Percentiles rank a stretch among this genome's conserved stretches.
Conservation (phyloP, 2,797 vertebrate species). For the Melanogrammus aeglefinus region DNA sequence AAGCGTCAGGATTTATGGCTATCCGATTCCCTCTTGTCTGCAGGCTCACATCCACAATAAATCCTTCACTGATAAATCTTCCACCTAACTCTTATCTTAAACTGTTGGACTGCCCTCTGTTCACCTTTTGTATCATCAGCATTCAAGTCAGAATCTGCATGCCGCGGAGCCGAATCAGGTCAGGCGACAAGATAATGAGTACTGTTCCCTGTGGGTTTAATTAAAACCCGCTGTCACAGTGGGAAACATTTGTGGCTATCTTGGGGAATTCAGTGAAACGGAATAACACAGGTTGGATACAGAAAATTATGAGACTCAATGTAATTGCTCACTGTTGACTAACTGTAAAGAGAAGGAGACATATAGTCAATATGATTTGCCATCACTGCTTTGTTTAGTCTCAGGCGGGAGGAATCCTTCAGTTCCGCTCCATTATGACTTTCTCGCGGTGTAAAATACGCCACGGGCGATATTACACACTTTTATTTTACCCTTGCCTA, state of each 20-base stretch:
- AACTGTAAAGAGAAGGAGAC: constrained; percentile 33
- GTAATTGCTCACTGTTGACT: constrained; percentile 28
- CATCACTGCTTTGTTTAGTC: constrained; percentile 18
- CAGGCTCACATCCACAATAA: constrained; percentile 31
- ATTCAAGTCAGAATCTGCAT: constrained; percentile 53
- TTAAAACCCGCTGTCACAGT: constrained; percentile 68
- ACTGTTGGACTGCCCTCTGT: constrained; percentile 39
- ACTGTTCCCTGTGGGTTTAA: constrained; percentile 75
- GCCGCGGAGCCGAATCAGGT: constrained; percentile 53
- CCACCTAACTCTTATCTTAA: constrained; percentile 35
- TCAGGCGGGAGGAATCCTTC: constrained; percentile 9
- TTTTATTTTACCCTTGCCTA: constrained; percentile 25
- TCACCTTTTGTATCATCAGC: constrained; percentile 58
- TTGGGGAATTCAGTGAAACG: constrained; percentile 41
- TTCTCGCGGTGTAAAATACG: constrained; percentile 39
- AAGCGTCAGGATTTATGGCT: constrained; percentile 22
- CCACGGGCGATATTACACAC: constrained; percentile 18
- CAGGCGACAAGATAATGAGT: constrained; percentile 69
- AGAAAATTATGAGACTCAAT: constrained; percentile 29
- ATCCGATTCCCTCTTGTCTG: constrained; percentile 14
- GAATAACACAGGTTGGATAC: constrained; percentile 49
- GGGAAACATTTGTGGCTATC: constrained; percentile 58
- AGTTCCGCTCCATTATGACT: constrained; percentile 31
- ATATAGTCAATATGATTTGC: constrained; percentile 35
- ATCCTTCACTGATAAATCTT: constrained; percentile 49